Base-by-base conservation (phyloP, 2,888 invertebrate species). In the Drosophila kambysellisi region DNA sequence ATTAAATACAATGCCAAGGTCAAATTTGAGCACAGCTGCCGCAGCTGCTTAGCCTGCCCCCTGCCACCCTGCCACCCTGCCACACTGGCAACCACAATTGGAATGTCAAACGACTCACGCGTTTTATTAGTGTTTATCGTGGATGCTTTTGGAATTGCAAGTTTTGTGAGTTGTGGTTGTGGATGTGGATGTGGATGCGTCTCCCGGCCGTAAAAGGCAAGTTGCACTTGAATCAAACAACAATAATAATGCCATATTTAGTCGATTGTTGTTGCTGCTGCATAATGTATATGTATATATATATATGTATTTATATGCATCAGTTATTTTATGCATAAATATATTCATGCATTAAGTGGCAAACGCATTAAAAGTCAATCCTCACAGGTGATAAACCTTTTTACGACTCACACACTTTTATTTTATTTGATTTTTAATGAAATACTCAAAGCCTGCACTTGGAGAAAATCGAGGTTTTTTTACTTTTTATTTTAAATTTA, bases 1-100 rank as follows among this genome's bases (percentile, higher is more conserved):
- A 79, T 80, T 73, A 88, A 84, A 88, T 83, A 76, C 86, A 87
- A 88, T 87, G 89, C 82, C 89, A 87, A 88, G 89, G 90, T 88
- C 76, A 79, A 58, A 57, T 82, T 82, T 72, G 70, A 58, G 71
- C 84, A 73, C 83, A 70, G 81, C 83, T 82, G 86, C 62, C 41
- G 50, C 48, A 39, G 39, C 29, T 46, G 57, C 48, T 56, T 37
- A 30, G 32, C 8, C 43, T 17, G n/a, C 51, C 39, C 41, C 46
- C 39, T 39, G 7, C 48, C 64, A 54, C 33, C 39, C 30, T 41
- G 25, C 2, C 25, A 25, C 25, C 25, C 25, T 30, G 11, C n/a
- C 51, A 5, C 17, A 3, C 29, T 17, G 39, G 43, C 61, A 32
- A 59, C 73, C 32, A 60, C 74, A 75, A 74, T 84, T 82, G 79